Base-by-base conservation (phyloP, 1,140 invertebrate genomes). In the Halesus radiatus region DNA sequence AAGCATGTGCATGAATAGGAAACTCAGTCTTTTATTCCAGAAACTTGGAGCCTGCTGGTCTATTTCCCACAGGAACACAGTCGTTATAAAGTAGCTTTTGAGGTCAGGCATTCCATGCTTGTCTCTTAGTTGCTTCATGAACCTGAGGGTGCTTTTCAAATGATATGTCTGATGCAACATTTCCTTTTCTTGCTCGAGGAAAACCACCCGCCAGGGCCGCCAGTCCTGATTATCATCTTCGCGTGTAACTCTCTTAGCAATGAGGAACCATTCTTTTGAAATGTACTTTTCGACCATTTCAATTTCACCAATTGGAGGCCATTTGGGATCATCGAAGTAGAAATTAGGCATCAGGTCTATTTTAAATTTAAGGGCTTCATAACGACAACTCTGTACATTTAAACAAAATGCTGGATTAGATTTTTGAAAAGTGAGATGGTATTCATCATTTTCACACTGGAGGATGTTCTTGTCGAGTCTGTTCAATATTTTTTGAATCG, bases 1-100 rank as follows among this genome's bases (percentile, higher is more conserved):
- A 4, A 72, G 37, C 68, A 72, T 72, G n/a, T 72, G 45, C 68
- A 72, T 23, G 20, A 72, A 52, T 3, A 72, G 68, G 45, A 72
- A 72, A 72, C 68, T 52, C 15, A 50, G 20, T 3, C 68, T 10
- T 4, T 72, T 52, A 8, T 22, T 52, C 68, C 68, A 72, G 45
- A 53, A 72, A 3, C 53, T 50, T 20, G 23, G n/a, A n/a, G 18
- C 1, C 68, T 72, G 37, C 7, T 8, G 8, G 5, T 72, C 37
- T 20, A n/a, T n/a, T 72, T 72, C 68, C 68, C 37, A 72, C 50
- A 72, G 3, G 26, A 72, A 72, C 1, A 72, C 16, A 15, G 68
- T 72, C 8, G 50, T 72, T 2, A 72, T 72, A 50, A 13, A 72
- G 15, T 72, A 72, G 26, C 45, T 72, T 1, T 53, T 72, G 26